Evolutionary conservation across 1,140 invertebrate species (phyloP), one percentile per base, ranked within the genome.

Genomic region (Batillaria attramentaria): DNA sequence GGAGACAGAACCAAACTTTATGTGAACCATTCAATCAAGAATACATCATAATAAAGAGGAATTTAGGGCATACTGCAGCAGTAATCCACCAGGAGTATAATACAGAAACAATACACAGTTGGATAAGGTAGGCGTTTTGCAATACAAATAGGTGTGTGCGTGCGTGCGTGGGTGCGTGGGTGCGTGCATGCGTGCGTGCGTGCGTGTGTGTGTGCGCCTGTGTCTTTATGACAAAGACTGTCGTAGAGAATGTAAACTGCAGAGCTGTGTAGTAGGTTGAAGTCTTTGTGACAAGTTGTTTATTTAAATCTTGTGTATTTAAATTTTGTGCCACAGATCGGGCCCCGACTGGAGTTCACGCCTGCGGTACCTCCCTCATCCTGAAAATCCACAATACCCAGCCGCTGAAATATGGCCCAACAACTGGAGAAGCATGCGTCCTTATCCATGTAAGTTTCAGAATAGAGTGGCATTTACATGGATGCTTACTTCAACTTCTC

Each of bases 341-440:
- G 88, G 88, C 39, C 87, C 88, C 75, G 88, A 89, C 73, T 89
- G 88, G 88, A 84, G 84, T 66, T 89, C 88, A 20, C 77, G 79
- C 54, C 77, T 89, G 13, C 84, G 84, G 70, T 88, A 85, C 54
- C 81, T 89, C 39, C 84, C 85, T 18, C 76, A 84, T 41, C 86
- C 86, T 74, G 73, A 85, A 68, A 84, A 87, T 33, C 83, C 83
- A 0, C 82, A 88, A 50, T 88, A 88, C 54, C 86, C 86, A 33
- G 86, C 88, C 28, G 81, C 82, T 57, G 87, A 89, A 80, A 87
- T 87, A 31, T 89, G 87, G 79, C 84, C 85, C 46, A 84, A 87
- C 60, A 89, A 87, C 82, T 88, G 87, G 87, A 83, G 84, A 69
- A 78, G 83, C 31, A 87, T 88, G 84, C 74, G 87, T 78, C 84